Evolutionary conservation across 2,113 vertebrate species (phyloP), one percentile per base, ranked within the genome.

Genomic region (Ciconia boyciana): DNA sequence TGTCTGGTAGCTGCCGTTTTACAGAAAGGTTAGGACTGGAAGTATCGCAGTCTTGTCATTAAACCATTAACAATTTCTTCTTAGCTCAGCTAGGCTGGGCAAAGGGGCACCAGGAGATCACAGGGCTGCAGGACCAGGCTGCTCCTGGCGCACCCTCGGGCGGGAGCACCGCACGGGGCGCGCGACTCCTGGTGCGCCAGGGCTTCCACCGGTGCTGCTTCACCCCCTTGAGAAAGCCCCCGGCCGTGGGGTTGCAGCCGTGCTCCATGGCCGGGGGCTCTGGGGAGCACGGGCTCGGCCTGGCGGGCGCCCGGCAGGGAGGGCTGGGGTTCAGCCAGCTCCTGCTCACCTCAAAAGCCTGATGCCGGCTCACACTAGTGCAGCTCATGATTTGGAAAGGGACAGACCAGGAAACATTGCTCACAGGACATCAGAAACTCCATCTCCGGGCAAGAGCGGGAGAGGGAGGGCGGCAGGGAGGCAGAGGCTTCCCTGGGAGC

Each of bases 181-280:
- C 7, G 1, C 0, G 0, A 28, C 57, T 76, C 26, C 34, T 3
- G 2, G 31, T 5, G 11, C 72, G 11, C 66, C 62, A 31, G 65
- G 51, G 31, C n/a, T 41, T 36, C 55, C 60, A 26, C 6, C 2
- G 5, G 44, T 7, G 2, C 55, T 5, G 2, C 36, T 52, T 48
- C 20, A 16, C 31, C 31, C 31, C 12, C 29, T 5, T 1, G 11
- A 58, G 69, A 26, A 43, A 16, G 43, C 11, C 60, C 13, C 4
- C 8, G 41, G 31, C 46, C 0, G 2, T 3, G 25, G 72, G 57
- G 32, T 34, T 1, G 3, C 39, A 36, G 29, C 44, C 9, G 0
- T 36, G 58, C n/a, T 39, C 48, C 22, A 2, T 19, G 52, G 26
- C 41, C 11, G 7, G 36, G 36, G 83, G n/a, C 41, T 78, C 69